Evolutionary conservation across 64 coral and sea anemone genomes (phyloP), one percentile per base, ranked within the genome.

Genomic region (Trachythela sp.): DNA sequence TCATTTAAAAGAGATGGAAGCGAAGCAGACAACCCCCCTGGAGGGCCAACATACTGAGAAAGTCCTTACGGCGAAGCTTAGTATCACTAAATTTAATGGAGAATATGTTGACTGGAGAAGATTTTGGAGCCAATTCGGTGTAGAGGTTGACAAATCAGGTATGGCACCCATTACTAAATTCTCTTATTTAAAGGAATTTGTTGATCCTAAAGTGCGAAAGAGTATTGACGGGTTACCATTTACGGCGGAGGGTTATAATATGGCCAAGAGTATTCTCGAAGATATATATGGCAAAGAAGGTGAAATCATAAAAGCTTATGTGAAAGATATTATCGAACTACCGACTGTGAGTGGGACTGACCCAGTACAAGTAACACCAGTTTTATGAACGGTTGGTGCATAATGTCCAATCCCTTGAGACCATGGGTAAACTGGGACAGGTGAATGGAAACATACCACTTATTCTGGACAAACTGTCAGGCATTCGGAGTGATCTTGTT

Each of bases 71-170:
- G 89, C 59, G 2, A 91, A 91, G 29, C 7, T 91, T 13, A 24
- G 33, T 5, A 91, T 91, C 0, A 42, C 89, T 29, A 85, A 89
- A 31, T 93, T 93, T 24, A 37, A 89, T 32, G 87, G 92, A 2
- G 84, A 75, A 26, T 32, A 9, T 10, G 29, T 51, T 36, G 92
- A 93, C 13, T 93, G 87, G 92, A 20, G n/a, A n/a, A n/a, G n/a
- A 85, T 93, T 93, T 36, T 86, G 54, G 64, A 20, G 68, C 14
- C 92, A 93, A 26, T 93, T 93, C 14, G n/a, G n/a, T n/a, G n/a
- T n/a, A n/a, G n/a, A 83, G 39, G 40, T 93, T 72, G 87, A 93
- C 24, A 75, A 58, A 1, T 51, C 87, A 9, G 84, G 29, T 86
- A 33, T 37, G 20, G 27, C 39, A 10, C 37, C 34, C 0, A 54